Evolutionary conservation across 2,797 vertebrate species (phyloP).

Genomic region (Urosaurus nigricauda): DNA sequence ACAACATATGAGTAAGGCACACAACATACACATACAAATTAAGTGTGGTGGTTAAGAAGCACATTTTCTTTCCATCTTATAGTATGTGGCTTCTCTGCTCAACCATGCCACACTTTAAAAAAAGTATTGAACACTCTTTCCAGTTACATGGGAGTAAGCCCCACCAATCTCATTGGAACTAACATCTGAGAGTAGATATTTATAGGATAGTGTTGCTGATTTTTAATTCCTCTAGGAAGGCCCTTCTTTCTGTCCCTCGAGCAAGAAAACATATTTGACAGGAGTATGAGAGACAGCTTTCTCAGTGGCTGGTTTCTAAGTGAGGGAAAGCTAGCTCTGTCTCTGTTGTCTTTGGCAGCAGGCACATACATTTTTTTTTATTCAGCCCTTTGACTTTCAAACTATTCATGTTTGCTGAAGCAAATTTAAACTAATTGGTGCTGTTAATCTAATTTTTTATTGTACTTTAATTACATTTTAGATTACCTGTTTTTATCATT

Average conservation of each 20-base stretch:
- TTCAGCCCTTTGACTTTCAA: neutral
- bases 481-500: neutral
- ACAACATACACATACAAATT: neutral
- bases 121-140: neutral
- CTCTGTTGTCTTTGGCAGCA: neutral
- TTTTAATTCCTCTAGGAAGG: neutral
- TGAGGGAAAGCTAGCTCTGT: neutral
- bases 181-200: neutral
- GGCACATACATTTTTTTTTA: no score
- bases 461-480: neutral
- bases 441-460: neutral
- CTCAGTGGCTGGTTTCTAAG: neutral
- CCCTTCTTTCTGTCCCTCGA: neutral
- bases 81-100: neutral
- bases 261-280: neutral
- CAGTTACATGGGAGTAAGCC: neutral
- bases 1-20: no score
- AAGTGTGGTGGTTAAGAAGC: neutral
- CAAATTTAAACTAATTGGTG: neutral
- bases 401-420: neutral
- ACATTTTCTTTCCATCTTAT: neutral
- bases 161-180: neutral
- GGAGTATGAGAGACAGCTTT: neutral
- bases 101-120: neutral
- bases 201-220: neutral